Evolutionary conservation across 2,888 invertebrate genomes (phyloP), one percentile per base, ranked within the genome.

Genomic region (Rhamphomyia laevipes): DNA sequence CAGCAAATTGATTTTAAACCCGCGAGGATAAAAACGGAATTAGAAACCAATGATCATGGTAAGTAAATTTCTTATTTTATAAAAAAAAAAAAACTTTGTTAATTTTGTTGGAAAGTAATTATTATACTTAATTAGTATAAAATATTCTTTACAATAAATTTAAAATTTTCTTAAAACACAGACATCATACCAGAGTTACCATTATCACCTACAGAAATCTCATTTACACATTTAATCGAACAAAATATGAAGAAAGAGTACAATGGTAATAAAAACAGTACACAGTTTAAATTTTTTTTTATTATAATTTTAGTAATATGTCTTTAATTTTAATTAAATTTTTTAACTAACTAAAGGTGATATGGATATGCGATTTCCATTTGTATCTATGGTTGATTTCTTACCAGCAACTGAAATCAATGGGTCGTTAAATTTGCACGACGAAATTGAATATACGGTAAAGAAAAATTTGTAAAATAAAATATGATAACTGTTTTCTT

Each of bases 391-490:
- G 15, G 9, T 11, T 7, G 17, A 43, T 23, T 45, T 42, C 37
- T 35, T 27, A 16, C 49, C 49, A 23, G 49, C 45, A 13, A 35
- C 43, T 9, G 53, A 53, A 48, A 48, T 50, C 13, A 35, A 49
- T 30, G 53, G 41, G 3, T 50, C 50, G 1, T 23, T 51, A 7
- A 45, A 43, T 17, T 49, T 45, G 12, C 47, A 53, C 30, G 11
- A 43, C 1, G 42, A 35, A 18, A 49, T 53, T 11, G 15, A 31
- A 13, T 53, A 47, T 38, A 53, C 47, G 43, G 53, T 53, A 41
- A 46, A 4, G 3, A 23, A 33, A 13, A 10, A 12, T 13, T 33
- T 1, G n/a, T 35, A 5, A 35, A n/a, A 35, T n/a, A n/a, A 35
- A 5, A 35, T 5, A n/a, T 6, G n/a, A 35, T 35, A n/a, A n/a